These are phyloP conservation scores for Aphaenogaster rudis DNA, from an alignment of 1,140 invertebrate species.

Conservation along the genomic window DNA sequence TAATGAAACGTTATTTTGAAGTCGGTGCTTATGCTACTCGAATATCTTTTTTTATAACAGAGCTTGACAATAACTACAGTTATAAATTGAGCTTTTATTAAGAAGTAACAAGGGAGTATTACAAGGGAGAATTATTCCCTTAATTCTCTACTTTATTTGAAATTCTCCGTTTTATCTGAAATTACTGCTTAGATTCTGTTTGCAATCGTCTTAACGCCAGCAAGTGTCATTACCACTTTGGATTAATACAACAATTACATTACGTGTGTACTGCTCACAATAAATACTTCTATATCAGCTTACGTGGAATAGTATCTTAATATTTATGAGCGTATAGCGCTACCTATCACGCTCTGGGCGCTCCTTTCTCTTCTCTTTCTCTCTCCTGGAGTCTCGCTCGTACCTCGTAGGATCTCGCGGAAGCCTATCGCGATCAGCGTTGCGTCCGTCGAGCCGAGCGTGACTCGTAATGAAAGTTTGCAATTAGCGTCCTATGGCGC, in stretches of 20 bases:
- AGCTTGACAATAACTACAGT: neutral
- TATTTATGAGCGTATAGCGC: conserved; percentile 52
- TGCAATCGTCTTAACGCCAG: conserved; percentile 9
- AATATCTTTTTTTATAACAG: neutral
- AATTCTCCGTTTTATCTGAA: neutral
- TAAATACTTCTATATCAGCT: conserved; percentile 46
- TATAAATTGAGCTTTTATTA: conserved; percentile 6
- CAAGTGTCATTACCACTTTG: conserved; percentile 25
- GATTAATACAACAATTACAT: conserved; percentile 36
- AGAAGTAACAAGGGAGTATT: neutral
- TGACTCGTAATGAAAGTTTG: conserved; percentile 79
- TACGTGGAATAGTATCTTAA: conserved; percentile 38
- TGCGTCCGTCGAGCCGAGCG: conserved; percentile 65
- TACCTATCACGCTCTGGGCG: conserved; percentile 32
- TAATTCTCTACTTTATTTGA: neutral
- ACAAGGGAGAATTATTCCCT: neutral
- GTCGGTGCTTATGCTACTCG: neutral
- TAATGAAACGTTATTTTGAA: neutral
- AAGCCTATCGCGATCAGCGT: conserved; percentile 62
- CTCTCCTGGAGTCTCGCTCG: conserved; percentile 1
- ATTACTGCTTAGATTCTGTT: neutral
- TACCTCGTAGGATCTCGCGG: conserved; percentile 39
- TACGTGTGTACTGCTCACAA: neutral
- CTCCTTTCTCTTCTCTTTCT: conserved; percentile 45
- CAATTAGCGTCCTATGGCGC: conserved; percentile 76